Evolutionary conservation across 23 tunicate species (phyloP), one percentile per base, ranked within the genome.

Genomic region (Halocynthia aurantium): DNA sequence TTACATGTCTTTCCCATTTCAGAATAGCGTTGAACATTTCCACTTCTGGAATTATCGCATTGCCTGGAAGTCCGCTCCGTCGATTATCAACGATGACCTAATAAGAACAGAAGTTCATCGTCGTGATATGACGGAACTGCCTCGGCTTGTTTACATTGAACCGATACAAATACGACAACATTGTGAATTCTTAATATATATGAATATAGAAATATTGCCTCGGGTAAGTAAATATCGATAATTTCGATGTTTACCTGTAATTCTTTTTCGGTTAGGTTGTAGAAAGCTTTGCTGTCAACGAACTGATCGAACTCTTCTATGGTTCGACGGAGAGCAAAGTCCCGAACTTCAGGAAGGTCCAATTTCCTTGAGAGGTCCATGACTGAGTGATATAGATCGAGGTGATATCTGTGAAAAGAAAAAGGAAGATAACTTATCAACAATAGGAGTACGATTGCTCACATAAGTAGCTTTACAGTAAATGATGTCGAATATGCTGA

Each of bases 1-100:
- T 57, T 62, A 84, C 89, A 51, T 69, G 73, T 18, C 62, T 78
- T 61, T 57, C 72, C 89, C 89, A 84, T 70, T 78, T 78, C 9
- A 84, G 31, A 60, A 84, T 84, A 19, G 77, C 83, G 52, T 84
- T 78, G 44, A 84, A 84, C 83, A 84, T 78, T 52, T 84, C 84
- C 52, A 84, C 71, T 50, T 84, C 89, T 62, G 89, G 77, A 51
- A 84, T 84, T 13, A 84, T 70, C 22, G 68, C 72, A 15, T 61
- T 18, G 21, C 78, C 61, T 10, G 89, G 72, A 50, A 84, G 20
- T 13, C 60, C 55, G 10, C 82, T 83, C 11, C 75, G 75, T 51
- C 89, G 61, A 50, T 78, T 70, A 66, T 84, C 82, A 13, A 78
- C 79, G 10, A 84, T 15, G 21, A 80, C 78, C 89, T 84, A 4